Conservation (phyloP, 2,113 vertebrate genomes). For the Fregata magnificens region DNA sequence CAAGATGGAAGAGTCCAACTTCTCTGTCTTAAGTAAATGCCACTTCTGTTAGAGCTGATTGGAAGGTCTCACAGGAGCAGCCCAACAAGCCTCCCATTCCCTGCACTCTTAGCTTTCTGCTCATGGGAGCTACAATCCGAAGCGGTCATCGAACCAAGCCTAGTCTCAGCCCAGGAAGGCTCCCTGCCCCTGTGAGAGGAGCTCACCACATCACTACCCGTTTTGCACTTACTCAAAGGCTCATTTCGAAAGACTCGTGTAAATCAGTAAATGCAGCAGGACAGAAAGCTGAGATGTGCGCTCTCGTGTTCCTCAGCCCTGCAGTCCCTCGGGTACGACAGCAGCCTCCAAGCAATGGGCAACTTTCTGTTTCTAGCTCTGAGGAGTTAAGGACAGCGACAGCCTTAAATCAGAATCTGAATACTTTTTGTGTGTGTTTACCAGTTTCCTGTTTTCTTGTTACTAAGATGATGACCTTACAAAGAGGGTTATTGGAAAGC, state of each 20-base stretch:
- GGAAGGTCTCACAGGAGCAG: not conserved
- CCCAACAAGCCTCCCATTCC: not conserved
- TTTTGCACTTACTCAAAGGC: not conserved
- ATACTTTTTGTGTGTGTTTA: conserved; percentile 4
- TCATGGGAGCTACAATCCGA: not conserved
- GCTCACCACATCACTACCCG: not conserved
- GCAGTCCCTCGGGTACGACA: not conserved
- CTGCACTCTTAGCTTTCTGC: not conserved
- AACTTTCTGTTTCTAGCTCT: not conserved
- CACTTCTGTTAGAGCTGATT: not conserved
- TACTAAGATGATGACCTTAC: conserved; percentile 45
- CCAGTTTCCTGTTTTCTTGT: conserved; percentile 35
- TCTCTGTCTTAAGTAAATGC: not conserved
- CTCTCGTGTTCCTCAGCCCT: not conserved
- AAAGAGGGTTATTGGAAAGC: conserved; percentile 24
- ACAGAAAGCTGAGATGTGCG: not conserved
- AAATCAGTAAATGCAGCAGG: not conserved
- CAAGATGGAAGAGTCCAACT: not conserved
- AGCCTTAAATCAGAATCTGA: conserved; percentile 26
- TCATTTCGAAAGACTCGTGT: not conserved
- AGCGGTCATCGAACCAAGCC: accelerated
- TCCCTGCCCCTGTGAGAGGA: not conserved
- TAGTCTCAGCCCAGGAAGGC: not conserved
- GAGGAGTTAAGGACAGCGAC: not conserved
- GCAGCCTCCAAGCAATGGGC: not conserved